Percentiles rank a stretch among this genome's conserved stretches.
phyloP scores from a whole-genome alignment of 2,888 invertebrate species.

The Drosophila kokeensis region DNA sequence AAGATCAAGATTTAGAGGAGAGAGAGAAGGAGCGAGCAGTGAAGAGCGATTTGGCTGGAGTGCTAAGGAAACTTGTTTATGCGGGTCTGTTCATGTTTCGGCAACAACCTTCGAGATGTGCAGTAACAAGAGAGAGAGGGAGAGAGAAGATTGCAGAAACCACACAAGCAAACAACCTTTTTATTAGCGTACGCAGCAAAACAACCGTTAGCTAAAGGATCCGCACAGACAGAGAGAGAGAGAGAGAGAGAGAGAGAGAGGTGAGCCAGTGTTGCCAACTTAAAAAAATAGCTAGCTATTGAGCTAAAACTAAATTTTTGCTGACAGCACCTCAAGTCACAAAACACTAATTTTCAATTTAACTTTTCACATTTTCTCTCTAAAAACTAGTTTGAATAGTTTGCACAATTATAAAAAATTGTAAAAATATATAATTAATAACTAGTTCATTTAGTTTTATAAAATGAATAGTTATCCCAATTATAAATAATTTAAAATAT shows the following conservation, averaged over 20 bases:
- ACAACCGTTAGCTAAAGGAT: conserved; percentile 71
- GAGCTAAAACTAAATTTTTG: not conserved
- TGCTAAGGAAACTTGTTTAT: conserved; percentile 27
- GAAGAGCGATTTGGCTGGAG: not conserved
- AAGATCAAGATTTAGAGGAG: conserved; percentile 19
- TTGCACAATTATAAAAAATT: not conserved
- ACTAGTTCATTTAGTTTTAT: not conserved
- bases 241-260: not conserved
- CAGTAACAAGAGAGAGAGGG: conserved; percentile 8
- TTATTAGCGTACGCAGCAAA: conserved; percentile 32
- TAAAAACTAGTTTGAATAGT: not conserved
- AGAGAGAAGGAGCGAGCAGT: conserved; percentile 1
- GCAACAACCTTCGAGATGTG: conserved; percentile 29
- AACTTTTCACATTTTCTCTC: not conserved
- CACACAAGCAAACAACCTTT: conserved; percentile 55
- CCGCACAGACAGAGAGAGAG: conserved; percentile 6
- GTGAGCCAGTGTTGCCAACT: not conserved
- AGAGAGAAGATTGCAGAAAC: conserved; percentile 6
- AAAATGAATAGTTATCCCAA: not conserved
- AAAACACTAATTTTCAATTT: not conserved
- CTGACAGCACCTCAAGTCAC: not conserved
- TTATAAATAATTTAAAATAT: not conserved
- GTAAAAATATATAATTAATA: not conserved
- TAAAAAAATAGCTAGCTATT: not conserved
- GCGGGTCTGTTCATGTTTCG: conserved; percentile 27